Evolutionary conservation across 2,113 vertebrate species (phyloP).

Genomic region (Coptodon bakossiorum): DNA sequence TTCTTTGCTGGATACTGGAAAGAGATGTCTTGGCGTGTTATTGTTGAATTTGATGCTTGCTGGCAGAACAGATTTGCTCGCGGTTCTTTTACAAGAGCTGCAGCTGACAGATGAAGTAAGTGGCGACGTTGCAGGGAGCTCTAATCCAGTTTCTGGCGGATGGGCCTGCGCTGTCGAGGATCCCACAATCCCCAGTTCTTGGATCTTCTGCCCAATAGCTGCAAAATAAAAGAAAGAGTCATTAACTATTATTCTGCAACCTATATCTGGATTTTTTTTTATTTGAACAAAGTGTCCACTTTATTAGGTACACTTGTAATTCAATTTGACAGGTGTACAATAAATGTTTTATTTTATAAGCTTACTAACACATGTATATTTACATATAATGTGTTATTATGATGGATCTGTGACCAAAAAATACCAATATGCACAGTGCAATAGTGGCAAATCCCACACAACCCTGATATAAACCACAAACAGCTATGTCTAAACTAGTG

Average conservation of each 20-base stretch:
- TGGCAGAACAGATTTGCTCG: not conserved
- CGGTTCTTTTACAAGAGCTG: not conserved
- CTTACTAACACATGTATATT: not conserved
- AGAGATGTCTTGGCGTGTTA: not conserved
- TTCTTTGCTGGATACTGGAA: not conserved
- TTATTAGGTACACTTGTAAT: not conserved
- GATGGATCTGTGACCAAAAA: not conserved
- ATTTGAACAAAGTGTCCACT: not conserved
- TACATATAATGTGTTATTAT: not conserved
- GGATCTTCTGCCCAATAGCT: constrained; percentile 37
- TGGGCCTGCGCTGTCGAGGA: not conserved
- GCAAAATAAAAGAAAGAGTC: not conserved
- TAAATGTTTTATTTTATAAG: not conserved
- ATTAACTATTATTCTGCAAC: not conserved
- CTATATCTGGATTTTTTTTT: not conserved
- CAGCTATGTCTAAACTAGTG: not conserved
- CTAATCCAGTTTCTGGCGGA: constrained; percentile 43
- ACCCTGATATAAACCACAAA: not conserved
- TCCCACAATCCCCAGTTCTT: constrained; percentile 17
- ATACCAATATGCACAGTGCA: not conserved
- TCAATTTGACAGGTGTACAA: not conserved
- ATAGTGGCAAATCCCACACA: not conserved
- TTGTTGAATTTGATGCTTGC: not conserved
- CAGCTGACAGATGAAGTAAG: constrained; percentile 66
- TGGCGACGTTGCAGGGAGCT: rapidly evolving